These are phyloP conservation scores for Myoxocephalus aenaeus DNA, from an alignment of 2,797 vertebrate species.

Conservation along the genomic window DNA sequence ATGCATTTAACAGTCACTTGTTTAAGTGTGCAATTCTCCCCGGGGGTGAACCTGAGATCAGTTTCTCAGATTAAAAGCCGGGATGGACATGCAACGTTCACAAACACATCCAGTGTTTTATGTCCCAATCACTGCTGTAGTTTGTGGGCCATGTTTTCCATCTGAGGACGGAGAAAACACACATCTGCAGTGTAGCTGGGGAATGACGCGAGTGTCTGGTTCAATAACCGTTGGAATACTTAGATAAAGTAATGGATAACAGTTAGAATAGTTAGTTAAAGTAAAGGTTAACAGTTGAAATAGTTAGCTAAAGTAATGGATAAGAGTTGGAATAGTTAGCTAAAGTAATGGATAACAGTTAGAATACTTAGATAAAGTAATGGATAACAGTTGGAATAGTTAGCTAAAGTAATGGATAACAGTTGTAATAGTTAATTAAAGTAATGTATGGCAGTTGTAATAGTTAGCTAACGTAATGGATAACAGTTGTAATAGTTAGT, in stretches of 20 bases:
- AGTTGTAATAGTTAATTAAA: too few species aligned
- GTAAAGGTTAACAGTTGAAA: not conserved
- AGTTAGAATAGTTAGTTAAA: not conserved
- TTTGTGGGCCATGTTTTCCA: too few species aligned
- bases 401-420: not conserved
- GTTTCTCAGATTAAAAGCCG: not conserved
- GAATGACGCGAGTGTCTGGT: too few species aligned
- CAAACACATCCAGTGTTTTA: not conserved
- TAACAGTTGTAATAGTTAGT: too few species aligned
- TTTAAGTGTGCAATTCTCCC: not conserved
- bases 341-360: not conserved
- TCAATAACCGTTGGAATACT: not conserved
- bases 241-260: not conserved
- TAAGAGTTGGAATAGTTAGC: not conserved
- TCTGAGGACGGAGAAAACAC: too few species aligned
- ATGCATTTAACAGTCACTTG: conserved; percentile 1
- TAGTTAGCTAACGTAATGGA: too few species aligned
- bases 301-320: not conserved
- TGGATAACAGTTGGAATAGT: not conserved
- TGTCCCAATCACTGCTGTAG: too few species aligned
- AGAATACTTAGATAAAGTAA: not conserved
- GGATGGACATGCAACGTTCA: too few species aligned
- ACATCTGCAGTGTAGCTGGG: too few species aligned
- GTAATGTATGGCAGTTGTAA: too few species aligned
- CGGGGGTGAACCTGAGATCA: not conserved